A percentile compares a stretch with the other conserved stretches of the same genome.
Conservation (phyloP, 2,113 vertebrate species). For the Oxyruncus cristatus region DNA sequence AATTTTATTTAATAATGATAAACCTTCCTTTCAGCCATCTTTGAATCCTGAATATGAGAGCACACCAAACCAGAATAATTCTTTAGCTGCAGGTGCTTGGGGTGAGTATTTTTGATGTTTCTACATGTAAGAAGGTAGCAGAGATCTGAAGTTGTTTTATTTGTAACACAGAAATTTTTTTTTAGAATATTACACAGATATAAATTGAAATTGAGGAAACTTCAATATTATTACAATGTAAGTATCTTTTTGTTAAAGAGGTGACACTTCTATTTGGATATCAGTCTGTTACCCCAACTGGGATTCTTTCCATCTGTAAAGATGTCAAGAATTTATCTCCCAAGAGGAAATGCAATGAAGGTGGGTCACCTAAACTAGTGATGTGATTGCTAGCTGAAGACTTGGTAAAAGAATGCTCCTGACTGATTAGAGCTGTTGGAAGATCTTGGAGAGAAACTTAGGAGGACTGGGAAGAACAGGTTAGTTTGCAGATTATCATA, state of each 20-base stretch:
- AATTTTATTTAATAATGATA: neutral
- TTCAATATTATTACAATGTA: neutral
- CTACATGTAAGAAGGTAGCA: neutral
- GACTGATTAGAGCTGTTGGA: neutral
- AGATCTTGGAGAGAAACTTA: neutral
- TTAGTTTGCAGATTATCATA: neutral
- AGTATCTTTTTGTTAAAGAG: neutral
- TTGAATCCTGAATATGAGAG: conserved; percentile 78
- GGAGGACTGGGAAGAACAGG: neutral
- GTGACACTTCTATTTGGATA: neutral
- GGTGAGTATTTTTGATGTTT: conserved; percentile 64
- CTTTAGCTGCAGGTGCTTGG: conserved; percentile 77
- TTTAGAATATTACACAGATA: neutral
- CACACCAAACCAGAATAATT: conserved; percentile 77
- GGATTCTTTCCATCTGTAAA: neutral
- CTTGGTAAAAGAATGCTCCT: neutral
- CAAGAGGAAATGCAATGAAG: neutral
- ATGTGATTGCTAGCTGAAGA: neutral
- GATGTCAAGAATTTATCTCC: neutral
- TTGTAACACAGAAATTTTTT: neutral
- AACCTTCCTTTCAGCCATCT: conserved; percentile 72
- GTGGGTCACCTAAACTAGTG: neutral
- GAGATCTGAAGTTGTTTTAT: neutral
- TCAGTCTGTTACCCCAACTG: neutral
- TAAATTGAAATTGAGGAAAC: neutral